These are phyloP conservation scores for Heliocidaris erythrogramma DNA, from an alignment of 35 echinoderm and acorn worm species.

Conservation along the genomic window DNA sequence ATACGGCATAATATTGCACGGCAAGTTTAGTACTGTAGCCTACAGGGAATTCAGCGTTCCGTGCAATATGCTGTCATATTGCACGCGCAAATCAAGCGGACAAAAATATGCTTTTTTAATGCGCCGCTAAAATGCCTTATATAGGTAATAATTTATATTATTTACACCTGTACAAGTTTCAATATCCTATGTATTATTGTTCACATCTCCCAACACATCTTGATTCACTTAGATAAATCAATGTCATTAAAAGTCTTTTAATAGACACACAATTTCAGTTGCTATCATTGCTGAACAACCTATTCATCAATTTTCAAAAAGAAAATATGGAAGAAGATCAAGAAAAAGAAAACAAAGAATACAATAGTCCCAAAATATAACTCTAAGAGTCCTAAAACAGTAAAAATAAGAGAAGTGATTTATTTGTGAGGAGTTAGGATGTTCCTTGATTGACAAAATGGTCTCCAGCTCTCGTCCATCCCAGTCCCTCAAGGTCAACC, in stretches of 20 bases:
- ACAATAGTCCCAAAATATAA: constrained; percentile 1
- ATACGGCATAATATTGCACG: too few species aligned
- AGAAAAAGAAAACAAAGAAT: not conserved
- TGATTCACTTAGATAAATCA: not conserved
- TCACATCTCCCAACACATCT: not conserved
- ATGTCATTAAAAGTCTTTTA: too few species aligned
- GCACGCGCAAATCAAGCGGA: too few species aligned
- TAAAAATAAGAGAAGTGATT: not conserved
- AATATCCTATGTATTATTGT: not conserved
- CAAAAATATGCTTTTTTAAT: too few species aligned
- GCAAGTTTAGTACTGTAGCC: too few species aligned
- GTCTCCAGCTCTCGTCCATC: not conserved
- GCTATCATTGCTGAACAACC: too few species aligned
- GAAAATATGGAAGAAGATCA: not conserved
- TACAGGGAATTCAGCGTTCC: too few species aligned
- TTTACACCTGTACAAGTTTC: not conserved
- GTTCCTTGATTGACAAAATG: constrained; percentile 4
- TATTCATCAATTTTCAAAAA: not conserved
- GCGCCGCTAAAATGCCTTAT: too few species aligned
- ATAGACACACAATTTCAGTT: too few species aligned
- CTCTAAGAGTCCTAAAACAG: not conserved
- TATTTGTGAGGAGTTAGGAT: constrained; percentile 17
- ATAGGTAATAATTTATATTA: too few species aligned
- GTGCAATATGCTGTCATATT: too few species aligned
- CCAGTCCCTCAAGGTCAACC: not conserved